These are phyloP conservation scores for Drosophila willistoni DNA, from an alignment of 1,140 invertebrate species.

Conservation along the genomic window DNA sequence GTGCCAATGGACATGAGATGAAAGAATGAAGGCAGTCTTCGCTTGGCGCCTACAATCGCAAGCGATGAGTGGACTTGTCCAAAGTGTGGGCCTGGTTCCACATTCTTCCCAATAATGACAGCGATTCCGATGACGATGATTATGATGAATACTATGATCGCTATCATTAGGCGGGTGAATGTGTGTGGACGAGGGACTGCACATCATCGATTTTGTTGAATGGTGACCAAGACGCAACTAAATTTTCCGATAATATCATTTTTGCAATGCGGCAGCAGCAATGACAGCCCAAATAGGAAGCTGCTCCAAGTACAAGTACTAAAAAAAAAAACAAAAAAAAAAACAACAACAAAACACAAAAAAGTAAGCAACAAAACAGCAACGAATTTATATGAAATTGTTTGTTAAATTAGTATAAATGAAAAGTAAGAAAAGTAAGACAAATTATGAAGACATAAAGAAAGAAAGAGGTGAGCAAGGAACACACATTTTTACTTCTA, in stretches of 20 bases:
- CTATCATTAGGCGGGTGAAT: not conserved
- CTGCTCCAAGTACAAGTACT: conserved; percentile 58
- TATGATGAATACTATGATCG: conserved; percentile 51
- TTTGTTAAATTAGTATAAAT: conserved; percentile 55
- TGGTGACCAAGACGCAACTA: conserved; percentile 68
- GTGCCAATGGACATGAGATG: conserved; percentile 78
- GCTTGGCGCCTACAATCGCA: conserved; percentile 79
- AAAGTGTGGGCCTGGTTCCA: conserved; percentile 58
- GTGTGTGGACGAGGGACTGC: conserved; percentile 12
- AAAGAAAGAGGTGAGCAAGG: conserved; percentile 36
- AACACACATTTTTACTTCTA: conserved; percentile 52
- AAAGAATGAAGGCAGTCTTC: conserved; percentile 81
- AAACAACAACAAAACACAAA: not conserved
- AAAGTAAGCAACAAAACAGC: conserved; percentile 18
- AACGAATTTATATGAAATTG: conserved; percentile 63
- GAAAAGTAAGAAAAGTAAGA: conserved; percentile 26
- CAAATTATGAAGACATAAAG: conserved; percentile 39
- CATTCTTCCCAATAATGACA: conserved; percentile 56
- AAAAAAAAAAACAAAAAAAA: conserved; percentile 42
- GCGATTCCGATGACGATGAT: conserved; percentile 55
- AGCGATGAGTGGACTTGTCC: conserved; percentile 73
- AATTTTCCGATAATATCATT: conserved; percentile 48
- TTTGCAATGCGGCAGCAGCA: conserved; percentile 34
- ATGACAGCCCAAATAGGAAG: not conserved
- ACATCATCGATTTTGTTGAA: conserved; percentile 54